A percentile compares a stretch with the other conserved stretches of the same genome.
These are phyloP conservation scores for Brenthis daphne DNA, from an alignment of 2,888 invertebrate genomes.

Conservation along the genomic window DNA sequence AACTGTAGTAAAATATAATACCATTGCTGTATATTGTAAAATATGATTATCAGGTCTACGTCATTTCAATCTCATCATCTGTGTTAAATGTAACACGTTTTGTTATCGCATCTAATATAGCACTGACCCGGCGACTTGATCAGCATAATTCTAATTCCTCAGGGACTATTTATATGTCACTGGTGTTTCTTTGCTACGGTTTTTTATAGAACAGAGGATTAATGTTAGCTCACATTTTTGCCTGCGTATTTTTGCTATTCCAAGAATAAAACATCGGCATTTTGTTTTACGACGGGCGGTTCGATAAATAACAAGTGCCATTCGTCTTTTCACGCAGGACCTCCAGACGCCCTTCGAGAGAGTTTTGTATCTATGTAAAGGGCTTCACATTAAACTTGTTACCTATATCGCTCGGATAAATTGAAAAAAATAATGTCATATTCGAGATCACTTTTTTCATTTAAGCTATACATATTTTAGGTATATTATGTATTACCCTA, in stretches of 20 bases:
- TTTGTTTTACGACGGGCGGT: constrained; percentile 49
- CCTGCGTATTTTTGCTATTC: constrained; percentile 22
- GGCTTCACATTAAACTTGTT: constrained; percentile 19
- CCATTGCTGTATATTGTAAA: no score
- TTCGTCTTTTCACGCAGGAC: constrained; percentile 61
- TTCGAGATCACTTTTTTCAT: not conserved
- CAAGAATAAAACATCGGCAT: constrained; percentile 52
- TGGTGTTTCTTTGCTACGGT: constrained; percentile 2
- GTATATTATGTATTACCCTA: not conserved
- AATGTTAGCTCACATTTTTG: constrained; percentile 24
- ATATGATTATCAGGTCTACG: no score
- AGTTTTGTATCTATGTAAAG: constrained; percentile 33
- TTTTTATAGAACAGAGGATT: constrained; percentile 22
- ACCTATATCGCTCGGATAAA: constrained; percentile 3
- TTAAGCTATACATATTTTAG: not conserved
- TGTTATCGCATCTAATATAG: no score
- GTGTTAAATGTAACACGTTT: no score
- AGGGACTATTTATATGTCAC: not conserved
- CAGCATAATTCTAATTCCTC: not conserved
- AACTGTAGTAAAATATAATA: no score
- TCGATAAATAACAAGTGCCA: constrained; percentile 65
- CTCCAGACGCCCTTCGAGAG: constrained; percentile 64
- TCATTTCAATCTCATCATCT: no score
- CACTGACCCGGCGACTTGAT: no score
- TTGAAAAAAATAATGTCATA: not conserved